Conservation (phyloP, 2,888 invertebrate species). For the Pristionchus mayeri region DNA sequence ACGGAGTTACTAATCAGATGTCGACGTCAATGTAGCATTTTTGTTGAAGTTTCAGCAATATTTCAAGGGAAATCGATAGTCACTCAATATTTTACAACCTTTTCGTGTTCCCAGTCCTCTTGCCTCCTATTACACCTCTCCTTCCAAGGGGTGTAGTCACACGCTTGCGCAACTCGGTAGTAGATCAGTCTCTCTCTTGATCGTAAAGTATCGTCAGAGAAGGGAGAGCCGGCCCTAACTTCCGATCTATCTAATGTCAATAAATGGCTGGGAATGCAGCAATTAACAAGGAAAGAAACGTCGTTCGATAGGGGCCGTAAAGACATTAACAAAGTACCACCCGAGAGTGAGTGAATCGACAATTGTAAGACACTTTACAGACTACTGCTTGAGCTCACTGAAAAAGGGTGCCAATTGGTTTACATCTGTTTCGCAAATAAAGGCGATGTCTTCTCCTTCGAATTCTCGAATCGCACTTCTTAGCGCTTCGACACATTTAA, state of each 20-base stretch:
- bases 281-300: constrained; percentile 28
- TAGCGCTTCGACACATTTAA: no score
- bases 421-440: no score
- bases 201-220: constrained; percentile 41
- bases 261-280: constrained; percentile 41
- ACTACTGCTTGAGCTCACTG: no score
- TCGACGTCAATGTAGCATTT: no score
- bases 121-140: background rate
- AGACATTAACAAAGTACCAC: constrained; percentile 39
- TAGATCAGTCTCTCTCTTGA: background rate
- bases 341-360: background rate
- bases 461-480: no score
- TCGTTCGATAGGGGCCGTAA: constrained; percentile 15
- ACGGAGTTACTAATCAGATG: no score
- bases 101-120: background rate
- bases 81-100: background rate
- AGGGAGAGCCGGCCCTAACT: background rate
- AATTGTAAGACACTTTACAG: no score
- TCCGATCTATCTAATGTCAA: constrained; percentile 38
- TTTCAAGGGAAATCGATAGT: no score
- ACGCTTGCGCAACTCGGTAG: constrained; percentile 32
- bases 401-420: no score
- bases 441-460: no score
- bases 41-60: no score
- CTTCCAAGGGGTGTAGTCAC: constrained; percentile 16